phyloP scores from a whole-genome alignment of 2,888 invertebrate species.

The Temnothorax unifasciatus region DNA sequence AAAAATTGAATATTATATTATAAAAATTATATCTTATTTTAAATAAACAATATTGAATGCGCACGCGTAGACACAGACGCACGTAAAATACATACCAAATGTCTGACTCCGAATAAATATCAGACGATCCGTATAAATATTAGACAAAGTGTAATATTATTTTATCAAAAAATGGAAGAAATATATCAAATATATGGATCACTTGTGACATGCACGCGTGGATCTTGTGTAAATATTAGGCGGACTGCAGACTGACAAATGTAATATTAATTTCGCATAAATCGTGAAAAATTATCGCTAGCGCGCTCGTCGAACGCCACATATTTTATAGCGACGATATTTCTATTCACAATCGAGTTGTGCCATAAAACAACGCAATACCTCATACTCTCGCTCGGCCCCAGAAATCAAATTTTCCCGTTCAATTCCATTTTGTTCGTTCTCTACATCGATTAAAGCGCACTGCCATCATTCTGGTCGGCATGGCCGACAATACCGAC shows the following conservation, averaged over 20 bases:
- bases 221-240: neutral
- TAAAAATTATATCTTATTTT: slow-evolving; percentile 7
- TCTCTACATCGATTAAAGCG: slow-evolving; percentile 54
- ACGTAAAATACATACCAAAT: slow-evolving; percentile 8
- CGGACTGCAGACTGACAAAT: neutral
- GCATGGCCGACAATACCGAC: slow-evolving; percentile 35
- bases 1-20: too few species aligned
- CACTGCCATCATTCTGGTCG: slow-evolving; percentile 20
- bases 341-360: slow-evolving; percentile 19
- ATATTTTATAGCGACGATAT: slow-evolving; percentile 22
- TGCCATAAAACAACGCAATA: slow-evolving; percentile 24
- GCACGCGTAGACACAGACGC: neutral
- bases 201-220: neutral
- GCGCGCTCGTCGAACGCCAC: neutral
- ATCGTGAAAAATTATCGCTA: slow-evolving; percentile 3
- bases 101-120: slow-evolving; percentile 19
- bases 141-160: neutral
- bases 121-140: neutral
- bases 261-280: slow-evolving; percentile 18
- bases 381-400: neutral
- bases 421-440: slow-evolving; percentile 58
- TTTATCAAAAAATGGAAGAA: slow-evolving; percentile 27
- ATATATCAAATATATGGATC: slow-evolving; percentile 21
- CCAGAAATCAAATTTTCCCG: slow-evolving; percentile 57
- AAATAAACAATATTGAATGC: slow-evolving; percentile 20